Conservation (phyloP, 2,888 invertebrate species). For the Tenthredo mesomela region DNA sequence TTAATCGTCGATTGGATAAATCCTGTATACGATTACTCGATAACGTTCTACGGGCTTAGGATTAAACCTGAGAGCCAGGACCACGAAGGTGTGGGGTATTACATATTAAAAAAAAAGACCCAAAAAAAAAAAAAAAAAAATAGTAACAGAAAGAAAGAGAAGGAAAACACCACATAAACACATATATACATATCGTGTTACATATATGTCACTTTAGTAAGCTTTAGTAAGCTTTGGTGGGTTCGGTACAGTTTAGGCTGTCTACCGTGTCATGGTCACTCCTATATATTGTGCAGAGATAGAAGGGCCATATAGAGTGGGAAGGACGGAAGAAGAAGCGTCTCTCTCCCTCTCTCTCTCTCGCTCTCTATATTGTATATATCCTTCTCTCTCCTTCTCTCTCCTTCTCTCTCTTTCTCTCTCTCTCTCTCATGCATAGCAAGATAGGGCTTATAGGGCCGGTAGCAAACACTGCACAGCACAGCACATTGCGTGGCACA, state of each 20-base stretch:
- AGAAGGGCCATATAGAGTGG: background rate
- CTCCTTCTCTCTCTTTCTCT: slow-evolving; percentile 48
- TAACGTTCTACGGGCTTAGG: slow-evolving; percentile 59
- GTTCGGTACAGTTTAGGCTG: slow-evolving; percentile 46
- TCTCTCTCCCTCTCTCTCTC: slow-evolving; percentile 56
- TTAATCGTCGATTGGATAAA: slow-evolving; percentile 71
- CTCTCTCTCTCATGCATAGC: background rate
- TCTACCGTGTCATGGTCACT: slow-evolving; percentile 68
- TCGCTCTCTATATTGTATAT: background rate
- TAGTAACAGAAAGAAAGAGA: slow-evolving; percentile 1
- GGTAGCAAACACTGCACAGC: slow-evolving; percentile 36
- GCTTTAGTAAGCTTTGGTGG: slow-evolving; percentile 71
- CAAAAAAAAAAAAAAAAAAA: slow-evolving; percentile 7
- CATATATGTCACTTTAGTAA: slow-evolving; percentile 67
- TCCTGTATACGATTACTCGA: slow-evolving; percentile 66
- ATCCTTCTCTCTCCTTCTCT: slow-evolving; percentile 56
- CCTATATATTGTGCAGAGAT: slow-evolving; percentile 57
- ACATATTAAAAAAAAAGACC: slow-evolving; percentile 39
- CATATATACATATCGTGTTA: slow-evolving; percentile 57
- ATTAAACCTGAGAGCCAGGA: slow-evolving; percentile 64
- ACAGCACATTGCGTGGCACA: slow-evolving; percentile 49
- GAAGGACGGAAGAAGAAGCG: slow-evolving; percentile 9
- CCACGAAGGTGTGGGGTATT: slow-evolving; percentile 57
- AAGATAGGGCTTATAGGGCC: slow-evolving; percentile 13
- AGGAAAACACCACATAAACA: too few relatives aligned